Conservation (phyloP, 2,797 vertebrate genomes). For the Lagorchestes hirsutus region DNA sequence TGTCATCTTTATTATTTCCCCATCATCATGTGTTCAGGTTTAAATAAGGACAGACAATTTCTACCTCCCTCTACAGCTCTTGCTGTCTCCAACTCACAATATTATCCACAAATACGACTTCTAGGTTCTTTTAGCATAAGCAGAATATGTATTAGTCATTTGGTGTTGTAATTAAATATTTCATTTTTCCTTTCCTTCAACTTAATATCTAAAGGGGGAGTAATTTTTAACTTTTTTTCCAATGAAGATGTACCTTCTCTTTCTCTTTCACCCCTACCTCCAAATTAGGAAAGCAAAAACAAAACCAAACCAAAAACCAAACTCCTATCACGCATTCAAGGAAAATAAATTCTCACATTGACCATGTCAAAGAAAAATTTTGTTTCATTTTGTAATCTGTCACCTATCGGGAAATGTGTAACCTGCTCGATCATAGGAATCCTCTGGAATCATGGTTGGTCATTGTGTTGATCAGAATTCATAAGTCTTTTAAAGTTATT, state of each 20-base stretch:
- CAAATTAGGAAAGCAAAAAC: background rate
- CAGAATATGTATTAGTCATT: background rate
- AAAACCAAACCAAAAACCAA: background rate
- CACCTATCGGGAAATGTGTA: background rate
- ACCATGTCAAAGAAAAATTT: background rate
- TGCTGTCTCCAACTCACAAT: background rate
- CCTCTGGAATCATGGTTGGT: background rate
- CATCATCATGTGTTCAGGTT: background rate
- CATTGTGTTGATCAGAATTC: background rate
- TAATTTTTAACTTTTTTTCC: background rate
- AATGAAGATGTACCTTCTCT: background rate
- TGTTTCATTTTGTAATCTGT: background rate
- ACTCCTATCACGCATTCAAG: background rate
- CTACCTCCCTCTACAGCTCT: background rate
- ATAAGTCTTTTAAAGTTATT: background rate
- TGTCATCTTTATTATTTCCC: background rate
- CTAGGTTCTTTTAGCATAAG: background rate
- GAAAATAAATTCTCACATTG: background rate
- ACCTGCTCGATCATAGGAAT: background rate
- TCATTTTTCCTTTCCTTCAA: background rate
- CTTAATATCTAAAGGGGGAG: background rate
- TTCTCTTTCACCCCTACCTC: background rate
- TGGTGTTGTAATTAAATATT: background rate
- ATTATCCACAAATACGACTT: background rate
- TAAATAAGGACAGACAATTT: background rate